Percentiles rank a stretch among this genome's conserved stretches.
Evolutionary conservation across 1,140 invertebrate species (phyloP).

Genomic region (Drosophila biarmipes): DNA sequence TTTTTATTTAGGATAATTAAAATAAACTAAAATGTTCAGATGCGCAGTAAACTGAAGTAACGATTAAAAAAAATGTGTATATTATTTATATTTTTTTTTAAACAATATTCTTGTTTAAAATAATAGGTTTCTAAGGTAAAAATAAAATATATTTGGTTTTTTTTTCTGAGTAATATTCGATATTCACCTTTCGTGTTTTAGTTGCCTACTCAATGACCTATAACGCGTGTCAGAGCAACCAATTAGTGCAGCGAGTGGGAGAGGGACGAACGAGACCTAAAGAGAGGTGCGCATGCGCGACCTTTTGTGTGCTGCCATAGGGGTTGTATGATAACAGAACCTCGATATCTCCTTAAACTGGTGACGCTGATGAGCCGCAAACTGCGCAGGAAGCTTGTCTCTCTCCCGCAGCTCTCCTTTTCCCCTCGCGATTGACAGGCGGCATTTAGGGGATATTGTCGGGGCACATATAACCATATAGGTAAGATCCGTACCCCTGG

Average conservation of each 20-base stretch:
- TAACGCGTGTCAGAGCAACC: constrained; percentile 74
- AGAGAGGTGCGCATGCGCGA: constrained; percentile 42
- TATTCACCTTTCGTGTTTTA: constrained; percentile 51
- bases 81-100: no score
- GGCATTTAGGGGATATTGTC: constrained; percentile 77
- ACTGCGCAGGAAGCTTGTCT: constrained; percentile 74
- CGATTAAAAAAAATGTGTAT: no score
- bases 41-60: no score
- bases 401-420: constrained; percentile 1
- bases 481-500: constrained; percentile 43
- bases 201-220: constrained; percentile 50
- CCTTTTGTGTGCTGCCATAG: constrained; percentile 56
- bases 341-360: constrained; percentile 11
- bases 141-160: no score
- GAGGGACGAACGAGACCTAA: constrained; percentile 10
- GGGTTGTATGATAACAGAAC: constrained; percentile 53
- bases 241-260: constrained; percentile 55
- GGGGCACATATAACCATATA: constrained; percentile 46
- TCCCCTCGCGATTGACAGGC: constrained; percentile 60
- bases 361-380: constrained; percentile 77
- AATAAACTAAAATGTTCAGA: no score
- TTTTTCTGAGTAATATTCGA: constrained; percentile 2
- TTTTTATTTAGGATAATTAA: no score
- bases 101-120: no score
- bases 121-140: no score